Percentiles rank a stretch among this genome's conserved stretches.
Conservation (phyloP, 1,140 invertebrate genomes). For the Aphelinus atriplicis region DNA sequence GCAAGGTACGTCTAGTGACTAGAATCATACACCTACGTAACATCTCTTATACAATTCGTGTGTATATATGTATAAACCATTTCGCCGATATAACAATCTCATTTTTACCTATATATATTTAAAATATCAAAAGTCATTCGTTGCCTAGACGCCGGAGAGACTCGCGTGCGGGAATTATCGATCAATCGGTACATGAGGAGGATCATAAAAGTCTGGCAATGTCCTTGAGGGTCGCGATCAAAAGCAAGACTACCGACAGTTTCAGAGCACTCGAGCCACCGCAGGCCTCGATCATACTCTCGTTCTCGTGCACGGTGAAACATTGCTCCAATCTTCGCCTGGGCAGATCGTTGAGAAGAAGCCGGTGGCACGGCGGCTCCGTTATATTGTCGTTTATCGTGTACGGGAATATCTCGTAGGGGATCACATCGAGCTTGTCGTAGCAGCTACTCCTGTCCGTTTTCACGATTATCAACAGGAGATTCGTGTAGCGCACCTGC, state of each 20-base stretch:
- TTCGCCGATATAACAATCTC: too few species aligned
- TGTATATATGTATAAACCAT: too few species aligned
- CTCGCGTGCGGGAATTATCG: not conserved
- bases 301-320: conserved; percentile 77
- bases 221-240: conserved; percentile 10
- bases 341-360: conserved; percentile 74
- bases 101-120: too few species aligned
- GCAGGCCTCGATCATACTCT: conserved; percentile 67
- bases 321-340: conserved; percentile 76
- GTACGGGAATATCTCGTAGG: conserved; percentile 58
- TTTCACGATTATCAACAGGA: conserved; percentile 82
- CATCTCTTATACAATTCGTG: too few species aligned
- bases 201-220: not conserved
- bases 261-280: conserved; percentile 52
- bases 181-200: not conserved
- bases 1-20: not conserved
- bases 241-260: conserved; percentile 44
- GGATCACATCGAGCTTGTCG: conserved; percentile 51
- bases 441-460: conserved; percentile 59
- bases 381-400: conserved; percentile 52
- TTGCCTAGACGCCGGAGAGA: not conserved
- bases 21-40: not conserved
- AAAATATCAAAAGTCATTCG: too few species aligned
- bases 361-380: conserved; percentile 76
- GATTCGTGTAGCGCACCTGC: conserved; percentile 81